phyloP scores from a whole-genome alignment of 2,797 vertebrate species.

The Amphiprion clarkii region DNA sequence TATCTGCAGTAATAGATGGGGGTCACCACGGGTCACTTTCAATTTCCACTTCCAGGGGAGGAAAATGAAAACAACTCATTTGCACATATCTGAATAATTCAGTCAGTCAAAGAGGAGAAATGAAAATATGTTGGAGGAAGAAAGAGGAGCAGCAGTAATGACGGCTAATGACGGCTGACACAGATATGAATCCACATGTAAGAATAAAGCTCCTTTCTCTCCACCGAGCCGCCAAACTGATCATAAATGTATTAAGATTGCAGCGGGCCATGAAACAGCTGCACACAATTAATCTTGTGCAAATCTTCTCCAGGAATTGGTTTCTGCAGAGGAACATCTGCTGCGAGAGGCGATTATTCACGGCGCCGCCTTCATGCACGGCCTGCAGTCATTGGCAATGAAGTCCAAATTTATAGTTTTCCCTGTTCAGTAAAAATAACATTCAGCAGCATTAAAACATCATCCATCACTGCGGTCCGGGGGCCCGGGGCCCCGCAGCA shows the following conservation, averaged over 20 bases:
- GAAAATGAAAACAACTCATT: constrained; percentile 99
- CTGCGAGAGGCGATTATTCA: constrained; percentile 95
- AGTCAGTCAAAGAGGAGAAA: constrained; percentile 72
- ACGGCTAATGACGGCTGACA: constrained; percentile 92
- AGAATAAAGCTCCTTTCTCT: constrained; percentile 89
- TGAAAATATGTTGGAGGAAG: constrained; percentile 69
- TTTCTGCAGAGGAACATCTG: constrained; percentile 97
- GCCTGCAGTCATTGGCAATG: constrained; percentile 96
- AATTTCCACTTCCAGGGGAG: constrained; percentile 96
- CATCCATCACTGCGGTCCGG: constrained; percentile 99
- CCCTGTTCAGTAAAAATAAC: constrained; percentile 99
- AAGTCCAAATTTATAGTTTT: constrained; percentile 99
- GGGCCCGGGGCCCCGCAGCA: constrained; percentile 79
- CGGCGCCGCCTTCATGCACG: constrained; percentile 93
- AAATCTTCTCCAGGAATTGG: constrained; percentile 98
- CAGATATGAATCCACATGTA: constrained; percentile 98
- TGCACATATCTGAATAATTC: constrained; percentile 99
- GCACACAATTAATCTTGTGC: constrained; percentile 99
- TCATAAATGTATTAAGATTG: constrained; percentile 99
- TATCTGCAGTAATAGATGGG: constrained; percentile 96
- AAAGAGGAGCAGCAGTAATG: constrained; percentile 82
- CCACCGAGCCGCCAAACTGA: constrained; percentile 98
- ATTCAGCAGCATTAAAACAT: constrained; percentile 99
- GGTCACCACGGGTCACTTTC: constrained; percentile 97
- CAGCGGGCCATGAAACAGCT: constrained; percentile 99